Evolutionary conservation across 2,797 vertebrate genomes (phyloP).

Genomic region (Clarias laeviceps): DNA sequence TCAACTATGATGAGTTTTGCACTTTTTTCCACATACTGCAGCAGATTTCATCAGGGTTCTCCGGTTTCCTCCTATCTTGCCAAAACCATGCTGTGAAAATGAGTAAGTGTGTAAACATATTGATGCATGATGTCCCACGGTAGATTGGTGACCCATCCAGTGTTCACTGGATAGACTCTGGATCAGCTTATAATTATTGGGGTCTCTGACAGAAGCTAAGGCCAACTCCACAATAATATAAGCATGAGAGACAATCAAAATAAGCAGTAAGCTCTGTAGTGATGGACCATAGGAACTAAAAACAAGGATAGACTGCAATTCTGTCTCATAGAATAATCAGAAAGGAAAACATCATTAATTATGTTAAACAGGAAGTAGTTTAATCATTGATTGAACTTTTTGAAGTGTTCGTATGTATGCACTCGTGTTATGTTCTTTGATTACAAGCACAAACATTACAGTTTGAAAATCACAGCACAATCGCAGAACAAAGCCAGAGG

Average conservation of each 20-base stretch:
- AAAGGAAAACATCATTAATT: slow-evolving; percentile 6
- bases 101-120: too few species aligned
- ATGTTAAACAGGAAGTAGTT: slow-evolving; percentile 15
- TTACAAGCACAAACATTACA: not conserved
- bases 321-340: not conserved
- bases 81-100: too few species aligned
- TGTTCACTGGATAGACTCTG: too few species aligned
- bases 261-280: not conserved
- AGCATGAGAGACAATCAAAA: not conserved
- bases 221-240: not conserved
- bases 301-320: not conserved
- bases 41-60: too few species aligned
- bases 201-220: not conserved
- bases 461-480: not conserved
- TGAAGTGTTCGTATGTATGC: not conserved
- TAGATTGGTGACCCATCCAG: too few species aligned
- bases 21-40: too few species aligned
- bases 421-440: not conserved
- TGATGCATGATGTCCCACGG: too few species aligned
- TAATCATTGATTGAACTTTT: slow-evolving; percentile 12
- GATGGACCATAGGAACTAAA: not conserved
- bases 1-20: too few species aligned
- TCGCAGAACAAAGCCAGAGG: slow-evolving; percentile 16
- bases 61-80: too few species aligned
- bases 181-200: not conserved